These are phyloP conservation scores for Periophthalmus modestus DNA, from an alignment of 2,113 vertebrate genomes.

Conservation along the genomic window DNA sequence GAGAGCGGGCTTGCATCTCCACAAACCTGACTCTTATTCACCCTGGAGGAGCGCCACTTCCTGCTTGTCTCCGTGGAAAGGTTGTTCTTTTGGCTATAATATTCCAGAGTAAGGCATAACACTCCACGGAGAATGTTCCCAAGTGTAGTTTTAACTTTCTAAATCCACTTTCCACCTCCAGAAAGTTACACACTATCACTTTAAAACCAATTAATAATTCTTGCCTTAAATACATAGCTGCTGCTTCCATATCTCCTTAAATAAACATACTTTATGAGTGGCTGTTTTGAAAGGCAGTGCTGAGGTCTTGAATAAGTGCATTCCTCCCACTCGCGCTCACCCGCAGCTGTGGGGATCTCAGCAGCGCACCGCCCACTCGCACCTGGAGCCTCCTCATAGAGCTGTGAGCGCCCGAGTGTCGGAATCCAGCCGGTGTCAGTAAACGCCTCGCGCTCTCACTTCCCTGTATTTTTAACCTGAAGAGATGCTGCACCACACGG, in stretches of 20 bases:
- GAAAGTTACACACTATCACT: too few species aligned
- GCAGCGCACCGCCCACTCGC: slow-evolving; percentile 38
- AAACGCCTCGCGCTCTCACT: slow-evolving; percentile 26
- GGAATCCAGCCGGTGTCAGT: slow-evolving; percentile 44
- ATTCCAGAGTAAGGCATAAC: too few species aligned
- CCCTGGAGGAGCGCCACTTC: too few species aligned
- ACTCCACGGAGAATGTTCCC: too few species aligned
- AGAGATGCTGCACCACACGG: not conserved
- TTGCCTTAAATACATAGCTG: not conserved
- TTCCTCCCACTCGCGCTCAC: slow-evolving; percentile 29
- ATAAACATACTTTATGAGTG: slow-evolving; percentile 1
- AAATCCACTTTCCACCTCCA: not conserved
- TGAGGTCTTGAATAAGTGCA: slow-evolving; percentile 37
- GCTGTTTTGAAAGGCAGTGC: slow-evolving; percentile 7
- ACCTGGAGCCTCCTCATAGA: slow-evolving; percentile 32
- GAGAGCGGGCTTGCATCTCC: too few species aligned
- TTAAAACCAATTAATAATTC: not conserved
- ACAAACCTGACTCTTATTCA: too few species aligned
- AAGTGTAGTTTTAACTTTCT: too few species aligned
- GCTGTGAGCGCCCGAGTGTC: slow-evolving; percentile 30
- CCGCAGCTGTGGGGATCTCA: slow-evolving; percentile 28
- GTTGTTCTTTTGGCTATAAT: too few species aligned
- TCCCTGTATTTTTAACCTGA: slow-evolving; percentile 40
- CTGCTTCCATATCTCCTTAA: slow-evolving; percentile 14
- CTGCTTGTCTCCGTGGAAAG: too few species aligned